A percentile compares a stretch with the other conserved stretches of the same genome.
Evolutionary conservation across 2,888 invertebrate species (phyloP).

Genomic region (Sicus ferrugineus): DNA sequence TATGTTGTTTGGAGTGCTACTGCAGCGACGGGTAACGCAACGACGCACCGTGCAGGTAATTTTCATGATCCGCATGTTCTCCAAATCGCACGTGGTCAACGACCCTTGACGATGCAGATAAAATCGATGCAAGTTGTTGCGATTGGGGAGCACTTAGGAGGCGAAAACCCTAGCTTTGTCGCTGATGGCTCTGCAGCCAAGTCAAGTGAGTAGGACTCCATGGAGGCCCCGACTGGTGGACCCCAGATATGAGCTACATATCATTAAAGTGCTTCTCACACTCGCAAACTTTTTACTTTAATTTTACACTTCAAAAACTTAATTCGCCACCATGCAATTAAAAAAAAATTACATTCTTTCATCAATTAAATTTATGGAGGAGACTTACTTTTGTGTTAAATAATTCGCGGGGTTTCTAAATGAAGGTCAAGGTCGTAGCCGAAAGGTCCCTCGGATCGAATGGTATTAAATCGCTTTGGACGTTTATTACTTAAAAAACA

Average conservation of each 20-base stretch:
- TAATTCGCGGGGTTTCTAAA: too few relatives aligned
- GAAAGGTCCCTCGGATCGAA: too few relatives aligned
- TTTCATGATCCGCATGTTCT: constrained; percentile 19
- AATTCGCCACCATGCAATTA: too few relatives aligned
- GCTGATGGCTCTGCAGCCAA: constrained; percentile 21
- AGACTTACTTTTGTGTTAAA: too few relatives aligned
- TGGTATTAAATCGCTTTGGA: too few relatives aligned
- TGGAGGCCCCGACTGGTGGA: not conserved
- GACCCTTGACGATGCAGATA: not conserved
- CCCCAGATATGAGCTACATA: not conserved
- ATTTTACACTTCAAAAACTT: too few relatives aligned
- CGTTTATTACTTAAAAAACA: too few relatives aligned
- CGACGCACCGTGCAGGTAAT: constrained; percentile 43
- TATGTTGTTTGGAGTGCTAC: constrained; percentile 52
- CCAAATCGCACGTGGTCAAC: not conserved
- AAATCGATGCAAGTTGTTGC: constrained; percentile 1
- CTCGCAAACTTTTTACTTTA: too few relatives aligned
- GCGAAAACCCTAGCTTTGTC: not conserved
- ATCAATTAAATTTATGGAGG: too few relatives aligned
- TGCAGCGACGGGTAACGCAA: constrained; percentile 34
- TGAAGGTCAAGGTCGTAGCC: too few relatives aligned
- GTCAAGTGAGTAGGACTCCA: constrained; percentile 9
- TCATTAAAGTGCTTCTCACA: not conserved
- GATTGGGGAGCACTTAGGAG: not conserved
- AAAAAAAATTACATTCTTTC: too few relatives aligned